Evolutionary conservation across 23 tunicate genomes (phyloP).

Genomic region (Styela plicata): DNA sequence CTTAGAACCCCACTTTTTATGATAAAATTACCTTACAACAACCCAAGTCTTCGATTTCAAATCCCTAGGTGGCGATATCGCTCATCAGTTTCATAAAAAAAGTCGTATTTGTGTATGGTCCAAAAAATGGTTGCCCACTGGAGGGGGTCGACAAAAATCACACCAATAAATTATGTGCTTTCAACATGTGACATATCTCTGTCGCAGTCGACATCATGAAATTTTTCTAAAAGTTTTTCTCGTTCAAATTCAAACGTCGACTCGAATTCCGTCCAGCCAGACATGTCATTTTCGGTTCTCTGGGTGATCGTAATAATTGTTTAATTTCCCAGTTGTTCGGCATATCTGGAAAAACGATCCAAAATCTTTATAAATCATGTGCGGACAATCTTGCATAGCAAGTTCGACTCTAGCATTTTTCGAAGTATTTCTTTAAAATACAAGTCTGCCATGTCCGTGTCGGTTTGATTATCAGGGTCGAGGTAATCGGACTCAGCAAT

Average conservation of each 20-base stretch:
- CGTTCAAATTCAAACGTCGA: conserved; percentile 56
- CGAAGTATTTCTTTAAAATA: conserved; percentile 52
- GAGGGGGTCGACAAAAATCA: conserved; percentile 84
- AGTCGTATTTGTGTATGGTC: conserved; percentile 70
- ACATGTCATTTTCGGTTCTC: conserved; percentile 65
- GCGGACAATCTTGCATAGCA: conserved; percentile 74
- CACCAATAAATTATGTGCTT: conserved; percentile 80
- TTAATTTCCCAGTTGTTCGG: conserved; percentile 33
- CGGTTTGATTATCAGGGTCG: conserved; percentile 4
- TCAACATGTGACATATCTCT: conserved; percentile 74
- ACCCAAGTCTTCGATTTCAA: conserved; percentile 81
- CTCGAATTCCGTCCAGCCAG: conserved; percentile 57
- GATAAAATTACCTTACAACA: conserved; percentile 92
- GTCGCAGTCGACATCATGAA: conserved; percentile 80
- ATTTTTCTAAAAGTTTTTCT: conserved; percentile 59
- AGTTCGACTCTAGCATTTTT: conserved; percentile 75
- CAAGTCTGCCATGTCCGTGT: conserved; percentile 41
- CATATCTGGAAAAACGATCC: conserved; percentile 53
- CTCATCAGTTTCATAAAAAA: conserved; percentile 81
- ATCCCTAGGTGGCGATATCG: conserved; percentile 72
- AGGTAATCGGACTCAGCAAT: conserved; percentile 60
- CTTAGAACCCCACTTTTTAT: conserved; percentile 71
- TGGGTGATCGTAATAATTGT: conserved; percentile 77
- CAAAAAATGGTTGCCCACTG: conserved; percentile 73
- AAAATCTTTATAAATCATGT: conserved; percentile 57